phyloP scores from a whole-genome alignment of 2,113 vertebrate genomes.

The Narcine bancroftii region DNA sequence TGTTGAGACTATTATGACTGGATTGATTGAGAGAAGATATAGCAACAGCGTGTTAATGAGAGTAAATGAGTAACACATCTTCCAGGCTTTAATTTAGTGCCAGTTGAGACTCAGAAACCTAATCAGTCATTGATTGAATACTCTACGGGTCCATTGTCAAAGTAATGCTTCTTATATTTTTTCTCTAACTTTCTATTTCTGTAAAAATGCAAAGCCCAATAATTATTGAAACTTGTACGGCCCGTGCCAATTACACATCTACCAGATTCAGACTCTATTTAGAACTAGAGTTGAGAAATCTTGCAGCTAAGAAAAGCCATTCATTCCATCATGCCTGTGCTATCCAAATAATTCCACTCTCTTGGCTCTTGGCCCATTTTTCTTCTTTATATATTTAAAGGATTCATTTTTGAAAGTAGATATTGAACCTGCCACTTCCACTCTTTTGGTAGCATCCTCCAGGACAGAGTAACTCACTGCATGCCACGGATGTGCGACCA shows the following conservation, averaged over 20 bases:
- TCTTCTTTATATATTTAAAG: too few relatives aligned
- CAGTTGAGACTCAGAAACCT: background rate
- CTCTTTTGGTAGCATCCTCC: too few relatives aligned
- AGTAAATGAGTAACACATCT: slow-evolving; percentile 17
- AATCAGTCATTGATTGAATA: background rate
- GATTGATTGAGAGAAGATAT: background rate
- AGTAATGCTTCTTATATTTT: background rate
- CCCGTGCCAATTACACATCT: background rate
- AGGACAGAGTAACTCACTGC: too few relatives aligned
- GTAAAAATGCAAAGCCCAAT: background rate
- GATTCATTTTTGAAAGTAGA: too few relatives aligned
- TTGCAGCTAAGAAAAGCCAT: background rate
- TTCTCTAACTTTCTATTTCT: background rate
- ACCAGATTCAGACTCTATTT: background rate
- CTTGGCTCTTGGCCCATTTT: too few relatives aligned
- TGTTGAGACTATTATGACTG: background rate
- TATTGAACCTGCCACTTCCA: too few relatives aligned
- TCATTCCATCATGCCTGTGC: background rate
- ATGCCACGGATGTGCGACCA: too few relatives aligned
- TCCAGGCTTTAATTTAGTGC: slow-evolving; percentile 14
- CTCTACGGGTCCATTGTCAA: background rate
- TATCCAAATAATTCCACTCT: background rate
- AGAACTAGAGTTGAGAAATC: background rate
- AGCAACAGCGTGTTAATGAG: slow-evolving; percentile 1
- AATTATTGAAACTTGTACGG: background rate